Percentiles rank a stretch among this genome's conserved stretches.
phyloP scores from a whole-genome alignment of 1,140 invertebrate genomes.

The Ganaspis sp. region DNA sequence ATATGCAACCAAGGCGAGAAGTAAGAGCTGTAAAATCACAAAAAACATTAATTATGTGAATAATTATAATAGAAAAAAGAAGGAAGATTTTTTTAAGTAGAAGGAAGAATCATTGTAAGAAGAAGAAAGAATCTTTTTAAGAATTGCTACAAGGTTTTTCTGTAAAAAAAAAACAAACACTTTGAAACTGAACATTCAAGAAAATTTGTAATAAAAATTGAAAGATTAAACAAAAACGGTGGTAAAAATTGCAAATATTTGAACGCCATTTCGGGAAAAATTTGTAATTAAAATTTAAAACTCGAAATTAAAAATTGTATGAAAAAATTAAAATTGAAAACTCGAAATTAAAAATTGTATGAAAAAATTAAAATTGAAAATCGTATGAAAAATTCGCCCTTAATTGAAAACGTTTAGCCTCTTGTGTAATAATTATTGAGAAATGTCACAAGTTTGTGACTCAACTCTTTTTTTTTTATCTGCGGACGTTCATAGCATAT shows the following conservation, averaged over 20 bases:
- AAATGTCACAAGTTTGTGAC: slow-evolving; percentile 10
- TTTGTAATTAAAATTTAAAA: background rate
- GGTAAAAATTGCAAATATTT: too few relatives aligned
- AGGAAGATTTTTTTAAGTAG: too few relatives aligned
- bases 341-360: background rate
- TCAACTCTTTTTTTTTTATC: background rate
- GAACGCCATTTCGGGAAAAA: background rate
- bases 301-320: background rate
- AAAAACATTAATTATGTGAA: too few relatives aligned
- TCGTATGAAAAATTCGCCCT: background rate
- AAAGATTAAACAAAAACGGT: too few relatives aligned
- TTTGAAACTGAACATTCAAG: too few relatives aligned
- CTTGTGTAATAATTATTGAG: background rate
- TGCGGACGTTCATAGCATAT: slow-evolving; percentile 4
- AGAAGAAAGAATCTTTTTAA: too few relatives aligned
- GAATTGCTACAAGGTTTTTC: too few relatives aligned
- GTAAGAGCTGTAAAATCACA: slow-evolving; percentile 57
- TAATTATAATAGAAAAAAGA: too few relatives aligned
- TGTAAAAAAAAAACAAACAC: too few relatives aligned
- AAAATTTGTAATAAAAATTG: too few relatives aligned
- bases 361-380: background rate
- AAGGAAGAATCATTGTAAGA: too few relatives aligned
- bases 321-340: background rate
- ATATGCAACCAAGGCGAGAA: slow-evolving; percentile 63
- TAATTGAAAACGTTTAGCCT: background rate